These are phyloP conservation scores for Sebastes vulpes DNA, from an alignment of 2,797 vertebrate species.

Conservation along the genomic window DNA sequence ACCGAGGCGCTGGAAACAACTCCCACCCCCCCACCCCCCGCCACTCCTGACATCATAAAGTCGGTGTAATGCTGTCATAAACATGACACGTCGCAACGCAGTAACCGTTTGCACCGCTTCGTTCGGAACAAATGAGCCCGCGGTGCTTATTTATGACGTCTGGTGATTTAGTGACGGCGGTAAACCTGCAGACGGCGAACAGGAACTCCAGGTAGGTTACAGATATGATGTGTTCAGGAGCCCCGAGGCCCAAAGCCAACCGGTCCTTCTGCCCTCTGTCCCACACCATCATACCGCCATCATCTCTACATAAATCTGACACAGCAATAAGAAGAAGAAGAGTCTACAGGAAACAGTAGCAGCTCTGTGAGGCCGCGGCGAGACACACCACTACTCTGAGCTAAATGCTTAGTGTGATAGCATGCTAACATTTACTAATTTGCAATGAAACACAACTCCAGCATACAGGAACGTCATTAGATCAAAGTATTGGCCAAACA, in stretches of 20 bases:
- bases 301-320: no score
- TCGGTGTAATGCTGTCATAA: slow-evolving; percentile 66
- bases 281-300: neutral
- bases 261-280: neutral
- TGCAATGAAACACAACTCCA: no score
- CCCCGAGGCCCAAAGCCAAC: neutral
- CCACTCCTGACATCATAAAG: slow-evolving; percentile 70
- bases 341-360: neutral
- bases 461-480: no score
- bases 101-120: slow-evolving; percentile 42
- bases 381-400: neutral
- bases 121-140: slow-evolving; percentile 60
- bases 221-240: neutral
- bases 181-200: neutral
- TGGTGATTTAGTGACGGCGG: slow-evolving; percentile 44
- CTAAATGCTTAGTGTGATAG: neutral
- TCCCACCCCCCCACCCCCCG: neutral
- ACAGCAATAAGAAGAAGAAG: no score
- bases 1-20: slow-evolving; percentile 33
- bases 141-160: slow-evolving; percentile 30
- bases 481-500: no score
- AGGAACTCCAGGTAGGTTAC: neutral
- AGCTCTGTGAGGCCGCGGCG: neutral
- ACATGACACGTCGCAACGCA: slow-evolving; percentile 56
- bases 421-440: no score